Base-by-base conservation (phyloP, 1,140 invertebrate genomes). In the Melipona quadrifasciata region DNA sequence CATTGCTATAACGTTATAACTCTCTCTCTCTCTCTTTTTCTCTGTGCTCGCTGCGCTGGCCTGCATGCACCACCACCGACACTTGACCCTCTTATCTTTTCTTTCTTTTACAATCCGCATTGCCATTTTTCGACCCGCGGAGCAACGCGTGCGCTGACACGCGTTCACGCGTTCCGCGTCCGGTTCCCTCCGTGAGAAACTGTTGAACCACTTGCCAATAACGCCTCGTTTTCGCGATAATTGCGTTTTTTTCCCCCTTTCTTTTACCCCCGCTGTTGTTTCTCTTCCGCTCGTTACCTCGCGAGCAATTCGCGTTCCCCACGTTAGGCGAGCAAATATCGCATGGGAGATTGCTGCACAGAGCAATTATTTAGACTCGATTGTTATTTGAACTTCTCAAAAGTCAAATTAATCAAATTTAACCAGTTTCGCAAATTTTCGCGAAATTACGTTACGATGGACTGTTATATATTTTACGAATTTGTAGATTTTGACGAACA, bases 51-150 rank as follows among this genome's bases (percentile, higher is more conserved):
- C 21, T 39, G 31, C 31, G 58, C 19, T 55, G 58, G 72, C 47
- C 39, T 65, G 74, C 21, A 82, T 68, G 64, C 71, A 75, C 81
- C 34, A 77, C 74, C 72, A 57, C 27, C 74, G 74, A 77, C 81
- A 68, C 81, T 82, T 82, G 81, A 82, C 81, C 81, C 64, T 82
- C 74, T 82, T 82, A 77, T 82, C 81, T 82, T 82, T 67, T 77
- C 34, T n/a, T n/a, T 75, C 64, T n/a, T 77, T 82, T 67, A 55
- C 51, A 39, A 82, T 77, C 51, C 81, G 34, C 53, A 67, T 67
- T 55, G 64, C 64, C 81, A 82, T 82, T 77, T 78, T 65, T 78
- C 61, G 27, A 27, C 61, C 12, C 80, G 47, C 55, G 2, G 58
- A n/a, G 58, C 34, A 51, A 64, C 21, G 19, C 19, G 27, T 34